Percentiles rank a stretch among this genome's conserved stretches.
Evolutionary conservation across 2,797 vertebrate species (phyloP).

Genomic region (Poecilia wingei): DNA sequence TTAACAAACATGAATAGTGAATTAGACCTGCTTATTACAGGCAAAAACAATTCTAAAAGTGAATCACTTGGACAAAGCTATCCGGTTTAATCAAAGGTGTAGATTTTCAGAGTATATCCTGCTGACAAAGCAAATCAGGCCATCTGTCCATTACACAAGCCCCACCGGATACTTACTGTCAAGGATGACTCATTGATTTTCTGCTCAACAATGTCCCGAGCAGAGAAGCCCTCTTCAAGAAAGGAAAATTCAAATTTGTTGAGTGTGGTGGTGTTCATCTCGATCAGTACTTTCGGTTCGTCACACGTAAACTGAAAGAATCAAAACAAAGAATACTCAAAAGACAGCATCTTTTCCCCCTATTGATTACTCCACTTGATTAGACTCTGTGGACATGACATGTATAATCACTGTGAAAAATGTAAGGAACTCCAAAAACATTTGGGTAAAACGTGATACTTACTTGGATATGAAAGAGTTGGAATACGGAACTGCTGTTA

Average conservation of each 20-base stretch:
- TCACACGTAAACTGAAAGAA: slow-evolving; percentile 71
- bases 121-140: not conserved
- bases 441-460: slow-evolving; percentile 39
- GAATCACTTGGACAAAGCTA: not conserved
- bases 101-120: not conserved
- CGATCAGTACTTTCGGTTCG: slow-evolving; percentile 55
- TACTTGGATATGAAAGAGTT: slow-evolving; percentile 81
- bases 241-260: slow-evolving; percentile 89
- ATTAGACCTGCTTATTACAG: not conserved
- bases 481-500: slow-evolving; percentile 55
- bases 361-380: not conserved
- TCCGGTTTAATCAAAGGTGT: not conserved
- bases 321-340: not conserved
- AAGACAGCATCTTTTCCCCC: slow-evolving; percentile 24
- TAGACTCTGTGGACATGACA: not conserved
- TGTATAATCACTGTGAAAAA: not conserved
- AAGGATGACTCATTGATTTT: slow-evolving; percentile 93
- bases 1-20: not conserved
- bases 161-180: slow-evolving; percentile 82
- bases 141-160: slow-evolving; percentile 1
- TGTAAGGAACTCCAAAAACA: not conserved
- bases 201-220: slow-evolving; percentile 93
- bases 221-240: slow-evolving; percentile 95
- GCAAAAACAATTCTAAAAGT: not conserved
- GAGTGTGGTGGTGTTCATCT: slow-evolving; percentile 76